Evolutionary conservation across 2,797 vertebrate species (phyloP), one percentile per base, ranked within the genome.

Genomic region (Smutsia temminckii): DNA sequence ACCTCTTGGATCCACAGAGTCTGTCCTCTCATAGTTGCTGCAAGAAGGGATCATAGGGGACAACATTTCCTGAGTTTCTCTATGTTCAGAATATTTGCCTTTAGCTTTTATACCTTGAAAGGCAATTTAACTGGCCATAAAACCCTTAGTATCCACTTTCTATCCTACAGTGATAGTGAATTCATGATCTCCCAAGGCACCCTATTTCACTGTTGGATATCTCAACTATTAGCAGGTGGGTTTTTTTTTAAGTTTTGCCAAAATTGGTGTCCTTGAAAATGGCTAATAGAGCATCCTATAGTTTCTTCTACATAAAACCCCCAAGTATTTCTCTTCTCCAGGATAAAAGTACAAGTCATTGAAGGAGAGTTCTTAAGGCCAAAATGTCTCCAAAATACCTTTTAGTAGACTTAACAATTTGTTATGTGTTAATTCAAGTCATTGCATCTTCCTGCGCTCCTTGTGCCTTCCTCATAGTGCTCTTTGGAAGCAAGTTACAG

Each of bases 221-320:
- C 42, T 94, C n/a, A 90, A 16, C 4, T 80, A 14, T 79, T 75
- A 46, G 42, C 53, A 85, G 12, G 16, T 32, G 16, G n/a, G 18
- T n/a, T 95, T 63, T 74, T 68, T 68, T 53, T 42, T 13, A 64
- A 79, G 23, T 63, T 89, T 77, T 81, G 20, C 20, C n/a, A 92
- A 86, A 89, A 90, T 85, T 53, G 20, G 21, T 40, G 51, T 63
- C 25, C 59, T 55, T 93, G 29, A 34, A 90, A 94, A 91, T 32
- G 85, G 92, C 72, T 29, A 57, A 46, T 29, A 77, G 23, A 37
- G 7, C 25, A 63, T 14, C 2, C 25, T 64, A 37, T 27, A 8
- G 29, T 46, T 29, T 79, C 20, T 92, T 46, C 14, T 93, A 61
- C 8, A 49, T 59, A 88, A 85, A 71, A 66, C 13, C 10, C 20